Base-by-base conservation (phyloP, 2,113 vertebrate genomes). In the Balaeniceps rex region DNA sequence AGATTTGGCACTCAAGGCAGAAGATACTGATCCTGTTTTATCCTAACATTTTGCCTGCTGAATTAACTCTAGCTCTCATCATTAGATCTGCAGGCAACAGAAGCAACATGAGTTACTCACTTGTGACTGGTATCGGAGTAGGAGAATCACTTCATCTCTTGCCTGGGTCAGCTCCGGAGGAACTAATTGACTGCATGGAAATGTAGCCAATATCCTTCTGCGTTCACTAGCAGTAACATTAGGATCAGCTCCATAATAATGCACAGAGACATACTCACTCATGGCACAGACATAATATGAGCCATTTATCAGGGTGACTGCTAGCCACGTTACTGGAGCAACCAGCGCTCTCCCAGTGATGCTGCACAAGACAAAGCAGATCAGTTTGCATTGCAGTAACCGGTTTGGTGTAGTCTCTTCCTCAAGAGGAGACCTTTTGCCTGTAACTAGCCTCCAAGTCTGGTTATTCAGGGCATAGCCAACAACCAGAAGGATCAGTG, bases 91-190 rank as follows among this genome's bases (percentile, higher is more conserved):
- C 38, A 47, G 24, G 12, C 47, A 94, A 3, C 18, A 94, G 55
- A 58, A 76, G 11, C 34, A 49, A 18, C 3, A 13, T 0, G 4
- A 55, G 19, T 28, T 85, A 96, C 98, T 97, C 93, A 98, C 98
- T 47, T 98, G 98, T 23, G 98, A 98, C 60, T 98, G 98, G 87
- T 97, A 98, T 34, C 98, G 95, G 49, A 98, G 98, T 14, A 97
- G 92, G 55, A 98, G 97, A 78, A 97, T 88, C 31, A 98, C 96
- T 88, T 98, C 98, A 31, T 98, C 98, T 91, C 96, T 97, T 18
- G 89, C 89, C 34, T 31, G 72, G 47, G 10, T 66, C 80, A 98
- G 58, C 40, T 98, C 96, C 7, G 95, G 42, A 52, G 98, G 94
- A 63, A 95, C 91, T n/a, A 97, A 72, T 33, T 80, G 95, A 7